These are phyloP conservation scores for Stenodema calcarata DNA, from an alignment of 2,888 invertebrate genomes.

Conservation along the genomic window DNA sequence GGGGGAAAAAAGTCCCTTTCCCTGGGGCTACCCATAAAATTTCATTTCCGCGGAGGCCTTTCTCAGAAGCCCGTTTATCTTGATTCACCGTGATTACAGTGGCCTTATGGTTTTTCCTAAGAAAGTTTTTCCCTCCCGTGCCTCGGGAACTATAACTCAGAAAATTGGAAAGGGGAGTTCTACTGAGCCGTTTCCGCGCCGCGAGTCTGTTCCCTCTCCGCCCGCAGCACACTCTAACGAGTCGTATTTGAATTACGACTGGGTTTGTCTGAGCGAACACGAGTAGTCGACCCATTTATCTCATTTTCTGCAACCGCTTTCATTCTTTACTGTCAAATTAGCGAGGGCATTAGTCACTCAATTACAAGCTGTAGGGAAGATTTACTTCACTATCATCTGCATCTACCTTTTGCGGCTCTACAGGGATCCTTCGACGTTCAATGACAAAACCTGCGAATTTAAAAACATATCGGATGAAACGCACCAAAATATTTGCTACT, in stretches of 20 bases:
- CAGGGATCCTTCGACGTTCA: not conserved
- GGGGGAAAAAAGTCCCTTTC: slow-evolving; percentile 12
- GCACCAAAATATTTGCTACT: too few relatives aligned
- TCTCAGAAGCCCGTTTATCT: slow-evolving; percentile 48
- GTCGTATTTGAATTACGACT: slow-evolving; percentile 46
- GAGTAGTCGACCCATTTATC: slow-evolving; percentile 48
- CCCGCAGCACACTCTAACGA: slow-evolving; percentile 29
- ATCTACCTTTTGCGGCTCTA: not conserved
- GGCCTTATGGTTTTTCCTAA: slow-evolving; percentile 52
- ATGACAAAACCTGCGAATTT: not conserved
- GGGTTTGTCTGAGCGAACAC: slow-evolving; percentile 43
- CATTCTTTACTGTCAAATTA: slow-evolving; percentile 50
- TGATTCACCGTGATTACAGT: slow-evolving; percentile 51
- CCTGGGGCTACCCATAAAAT: slow-evolving; percentile 46
- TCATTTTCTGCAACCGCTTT: slow-evolving; percentile 41
- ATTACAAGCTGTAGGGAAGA: slow-evolving; percentile 38
- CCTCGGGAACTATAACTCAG: slow-evolving; percentile 49
- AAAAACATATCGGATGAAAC: too few relatives aligned
- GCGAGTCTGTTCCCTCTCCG: not conserved
- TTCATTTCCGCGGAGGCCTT: slow-evolving; percentile 44
- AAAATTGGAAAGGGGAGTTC: slow-evolving; percentile 19
- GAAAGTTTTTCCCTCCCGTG: slow-evolving; percentile 39
- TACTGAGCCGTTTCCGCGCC: not conserved
- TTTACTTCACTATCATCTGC: slow-evolving; percentile 24
- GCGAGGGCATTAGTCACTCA: slow-evolving; percentile 46